A percentile compares a stretch with the other conserved stretches of the same genome.
Conservation (phyloP, 2,797 vertebrate species). For the Xenops minutus region DNA sequence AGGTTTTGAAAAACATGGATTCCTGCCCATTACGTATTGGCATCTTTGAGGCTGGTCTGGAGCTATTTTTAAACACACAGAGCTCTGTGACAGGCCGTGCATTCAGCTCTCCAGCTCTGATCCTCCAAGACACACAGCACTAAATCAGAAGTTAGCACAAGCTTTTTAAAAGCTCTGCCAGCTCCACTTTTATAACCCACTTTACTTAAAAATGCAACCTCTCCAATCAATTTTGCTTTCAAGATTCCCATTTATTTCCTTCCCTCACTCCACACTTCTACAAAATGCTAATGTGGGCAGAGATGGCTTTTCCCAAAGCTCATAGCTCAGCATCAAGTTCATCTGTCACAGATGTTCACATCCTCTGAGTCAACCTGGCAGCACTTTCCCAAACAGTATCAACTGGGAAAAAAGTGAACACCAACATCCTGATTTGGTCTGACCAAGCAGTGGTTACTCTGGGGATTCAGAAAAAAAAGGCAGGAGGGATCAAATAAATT, state of each 20-base stretch:
- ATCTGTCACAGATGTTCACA: conserved; percentile 42
- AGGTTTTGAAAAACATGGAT: background rate
- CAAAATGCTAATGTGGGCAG: conserved; percentile 52
- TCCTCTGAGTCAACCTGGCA: conserved; percentile 6
- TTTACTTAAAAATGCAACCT: conserved; percentile 58
- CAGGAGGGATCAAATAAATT: background rate
- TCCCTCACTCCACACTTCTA: conserved; percentile 9
- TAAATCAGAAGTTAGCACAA: conserved; percentile 54
- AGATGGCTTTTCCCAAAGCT: conserved; percentile 5
- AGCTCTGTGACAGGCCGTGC: background rate
- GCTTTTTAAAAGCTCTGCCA: conserved; percentile 52
- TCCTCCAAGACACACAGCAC: conserved; percentile 31
- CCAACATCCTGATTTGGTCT: background rate
- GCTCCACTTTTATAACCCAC: conserved; percentile 61
- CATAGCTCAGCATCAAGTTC: conserved; percentile 44
- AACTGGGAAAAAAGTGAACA: background rate
- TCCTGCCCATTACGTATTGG: background rate
- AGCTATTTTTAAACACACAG: conserved; percentile 29
- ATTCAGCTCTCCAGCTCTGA: conserved; percentile 14
- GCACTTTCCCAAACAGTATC: background rate
- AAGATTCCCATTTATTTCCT: conserved; percentile 61
- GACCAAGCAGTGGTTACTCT: background rate
- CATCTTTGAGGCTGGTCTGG: background rate
- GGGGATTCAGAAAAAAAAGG: background rate
- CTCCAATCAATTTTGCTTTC: conserved; percentile 65